Conservation (phyloP, 2,113 vertebrate genomes). For the Egretta garzetta region DNA sequence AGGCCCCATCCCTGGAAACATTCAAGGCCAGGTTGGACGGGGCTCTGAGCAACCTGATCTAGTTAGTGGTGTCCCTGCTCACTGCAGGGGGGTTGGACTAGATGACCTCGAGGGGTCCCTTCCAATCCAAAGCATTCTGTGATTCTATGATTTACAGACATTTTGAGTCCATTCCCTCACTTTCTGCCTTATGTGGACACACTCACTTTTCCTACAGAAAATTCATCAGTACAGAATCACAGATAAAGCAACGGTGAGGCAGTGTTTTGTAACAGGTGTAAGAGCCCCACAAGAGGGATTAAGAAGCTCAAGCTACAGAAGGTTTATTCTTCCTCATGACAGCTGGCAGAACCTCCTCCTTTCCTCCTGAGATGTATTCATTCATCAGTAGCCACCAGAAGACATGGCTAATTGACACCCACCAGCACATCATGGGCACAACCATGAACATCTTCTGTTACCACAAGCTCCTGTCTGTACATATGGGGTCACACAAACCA, state of each 20-base stretch:
- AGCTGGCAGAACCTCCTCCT: neutral
- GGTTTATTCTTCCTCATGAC: neutral
- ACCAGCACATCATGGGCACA: neutral
- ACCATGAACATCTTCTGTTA: neutral
- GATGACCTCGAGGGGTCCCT: too few species aligned
- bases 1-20: too few species aligned
- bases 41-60: too few species aligned
- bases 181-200: neutral
- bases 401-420: neutral
- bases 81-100: too few species aligned
- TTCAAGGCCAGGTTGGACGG: too few species aligned
- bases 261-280: neutral
- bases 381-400: neutral
- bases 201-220: neutral
- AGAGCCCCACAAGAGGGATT: neutral
- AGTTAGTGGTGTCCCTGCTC: too few species aligned
- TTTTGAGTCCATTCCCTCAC: neutral
- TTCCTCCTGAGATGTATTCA: neutral
- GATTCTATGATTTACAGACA: neutral
- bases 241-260: neutral
- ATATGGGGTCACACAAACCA: neutral
- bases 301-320: neutral
- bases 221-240: fast-evolving
- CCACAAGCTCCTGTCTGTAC: neutral
- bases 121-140: too few species aligned